These are phyloP conservation scores for Brachionus rotundiformis DNA, from an alignment of 1,140 invertebrate genomes.

Conservation along the genomic window DNA sequence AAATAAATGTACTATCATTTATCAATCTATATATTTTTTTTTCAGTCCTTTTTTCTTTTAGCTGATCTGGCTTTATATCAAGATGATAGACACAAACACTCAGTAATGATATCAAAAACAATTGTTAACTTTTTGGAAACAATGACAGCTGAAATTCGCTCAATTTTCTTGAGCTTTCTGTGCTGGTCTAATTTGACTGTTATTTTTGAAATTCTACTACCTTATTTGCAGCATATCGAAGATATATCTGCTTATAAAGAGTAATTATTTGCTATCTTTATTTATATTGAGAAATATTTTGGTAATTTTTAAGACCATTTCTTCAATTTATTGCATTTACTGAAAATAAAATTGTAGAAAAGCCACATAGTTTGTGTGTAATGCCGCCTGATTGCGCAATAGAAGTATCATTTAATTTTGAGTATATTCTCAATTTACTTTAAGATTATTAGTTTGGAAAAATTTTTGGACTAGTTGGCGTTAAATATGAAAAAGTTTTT, in stretches of 20 bases:
- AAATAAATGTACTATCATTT: slow-evolving; percentile 58
- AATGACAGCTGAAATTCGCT: slow-evolving; percentile 53
- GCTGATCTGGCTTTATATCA: slow-evolving; percentile 63
- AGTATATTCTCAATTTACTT: background rate
- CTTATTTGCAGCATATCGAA: slow-evolving; percentile 65
- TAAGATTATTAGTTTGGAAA: slow-evolving; percentile 54
- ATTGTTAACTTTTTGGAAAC: slow-evolving; percentile 59
- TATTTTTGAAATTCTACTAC: slow-evolving; percentile 65
- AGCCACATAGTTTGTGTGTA: slow-evolving; percentile 56
- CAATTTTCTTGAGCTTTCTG: slow-evolving; percentile 58
- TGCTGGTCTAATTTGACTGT: slow-evolving; percentile 60
- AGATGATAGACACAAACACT: slow-evolving; percentile 62
- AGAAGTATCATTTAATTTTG: slow-evolving; percentile 55
- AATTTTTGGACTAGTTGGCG: slow-evolving; percentile 54
- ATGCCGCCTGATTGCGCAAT: slow-evolving; percentile 63
- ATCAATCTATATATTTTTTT: no score
- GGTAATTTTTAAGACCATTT: slow-evolving; percentile 57
- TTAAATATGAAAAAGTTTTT: slow-evolving; percentile 55
- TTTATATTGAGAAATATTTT: no score
- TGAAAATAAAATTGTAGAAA: slow-evolving; percentile 56
- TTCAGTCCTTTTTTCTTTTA: slow-evolving; percentile 46
- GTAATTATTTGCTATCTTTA: slow-evolving; percentile 53
- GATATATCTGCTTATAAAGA: slow-evolving; percentile 60
- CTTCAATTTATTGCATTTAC: slow-evolving; percentile 66
- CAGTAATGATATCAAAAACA: slow-evolving; percentile 60